Evolutionary conservation across 2,797 vertebrate genomes (phyloP), one percentile per base, ranked within the genome.

Genomic region (Heteromormyrus szaboi): DNA sequence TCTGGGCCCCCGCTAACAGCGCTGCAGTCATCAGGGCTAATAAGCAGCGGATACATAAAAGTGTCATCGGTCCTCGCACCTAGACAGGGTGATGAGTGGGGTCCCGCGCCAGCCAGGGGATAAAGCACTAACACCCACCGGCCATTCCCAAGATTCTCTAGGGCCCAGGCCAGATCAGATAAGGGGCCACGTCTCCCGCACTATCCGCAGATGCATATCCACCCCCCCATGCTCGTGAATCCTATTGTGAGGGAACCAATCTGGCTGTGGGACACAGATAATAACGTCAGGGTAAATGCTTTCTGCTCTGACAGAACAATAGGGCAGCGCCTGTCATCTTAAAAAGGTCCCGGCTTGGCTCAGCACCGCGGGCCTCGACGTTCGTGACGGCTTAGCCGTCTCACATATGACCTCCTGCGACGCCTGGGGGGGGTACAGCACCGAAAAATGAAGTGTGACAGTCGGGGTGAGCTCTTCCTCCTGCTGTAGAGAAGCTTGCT

Each of bases 261-360:
- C 91, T 90, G 91, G 90, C 90, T 91, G 92, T 90, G 92, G 88
- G 89, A 87, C 86, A 89, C 90, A 93, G 91, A 92, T 93, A 92
- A 93, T 90, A 88, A 93, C 90, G 87, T 76, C 88, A 88, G 91
- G 90, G 91, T 91, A 91, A 91, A 90, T 87, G 59, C 84, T 85
- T 85, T 33, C 51, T 88, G 86, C 51, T 62, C 85, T 62, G 88
- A 87, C 89, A 54, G 88, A 90, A 91, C 90, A 93, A 91, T 89
- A 91, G 85, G 33, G 87, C 84, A 53, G 88, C 88, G 88, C 54
- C 89, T 88, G 89, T 90, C 88, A 88, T 91, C 89, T 92, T 89
- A 89, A 92, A 88, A 91, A 89, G 88, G 84, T 9, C 85, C 25
- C 7, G 4, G 85, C 19, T 86, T 8, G 22, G 89, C 48, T 81